These are phyloP conservation scores for Naja naja DNA, from an alignment of 2,113 vertebrate genomes.

Conservation along the genomic window DNA sequence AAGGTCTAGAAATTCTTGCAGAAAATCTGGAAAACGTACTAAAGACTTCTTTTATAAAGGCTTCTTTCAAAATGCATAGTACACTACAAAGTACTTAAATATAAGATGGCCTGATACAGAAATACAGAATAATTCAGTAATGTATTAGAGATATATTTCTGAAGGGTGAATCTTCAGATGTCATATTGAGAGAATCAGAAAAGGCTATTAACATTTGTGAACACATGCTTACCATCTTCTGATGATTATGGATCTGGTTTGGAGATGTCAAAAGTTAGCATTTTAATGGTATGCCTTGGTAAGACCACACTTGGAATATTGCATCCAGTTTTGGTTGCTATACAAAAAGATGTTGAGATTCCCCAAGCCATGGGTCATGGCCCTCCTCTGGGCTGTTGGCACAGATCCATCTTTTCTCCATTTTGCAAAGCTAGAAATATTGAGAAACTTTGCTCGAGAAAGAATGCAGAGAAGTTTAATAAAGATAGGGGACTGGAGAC, in stretches of 20 bases:
- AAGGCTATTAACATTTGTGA: not conserved
- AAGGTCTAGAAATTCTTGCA: not conserved
- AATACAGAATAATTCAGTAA: not conserved
- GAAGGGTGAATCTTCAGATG: not conserved
- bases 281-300: not conserved
- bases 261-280: not conserved
- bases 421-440: no score
- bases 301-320: no score
- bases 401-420: not conserved
- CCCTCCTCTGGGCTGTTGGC: not conserved
- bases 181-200: not conserved
- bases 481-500: not conserved
- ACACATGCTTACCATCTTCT: not conserved
- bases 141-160: not conserved
- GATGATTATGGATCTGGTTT: not conserved
- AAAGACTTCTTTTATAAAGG: not conserved
- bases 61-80: not conserved
- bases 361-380: not conserved
- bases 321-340: no score
- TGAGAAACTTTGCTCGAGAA: no score
- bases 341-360: no score
- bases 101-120: not conserved
- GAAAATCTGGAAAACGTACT: not conserved
- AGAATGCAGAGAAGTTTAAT: not conserved
- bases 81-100: not conserved